phyloP scores from a whole-genome alignment of 64 coral and sea anemone genomes.

The Stichodactyla mertensii region DNA sequence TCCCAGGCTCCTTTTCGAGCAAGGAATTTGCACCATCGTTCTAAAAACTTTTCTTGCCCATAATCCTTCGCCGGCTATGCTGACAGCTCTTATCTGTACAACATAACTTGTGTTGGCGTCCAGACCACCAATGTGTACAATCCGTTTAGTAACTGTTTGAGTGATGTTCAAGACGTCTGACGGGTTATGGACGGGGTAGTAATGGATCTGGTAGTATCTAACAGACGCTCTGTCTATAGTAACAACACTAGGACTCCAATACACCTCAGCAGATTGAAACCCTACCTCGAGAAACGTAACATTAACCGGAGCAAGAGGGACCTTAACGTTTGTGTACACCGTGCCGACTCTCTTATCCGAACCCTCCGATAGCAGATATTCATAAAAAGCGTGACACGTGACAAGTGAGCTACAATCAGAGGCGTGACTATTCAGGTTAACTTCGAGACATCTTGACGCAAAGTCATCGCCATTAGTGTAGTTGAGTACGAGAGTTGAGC shows the following conservation, averaged over 20 bases:
- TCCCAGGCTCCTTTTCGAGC: background rate
- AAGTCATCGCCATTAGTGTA: background rate
- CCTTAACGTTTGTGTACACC: background rate
- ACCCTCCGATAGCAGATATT: background rate
- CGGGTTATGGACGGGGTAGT: background rate
- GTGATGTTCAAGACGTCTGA: background rate
- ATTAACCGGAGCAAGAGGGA: background rate
- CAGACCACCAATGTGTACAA: background rate
- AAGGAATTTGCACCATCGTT: background rate
- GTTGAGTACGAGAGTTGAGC: background rate
- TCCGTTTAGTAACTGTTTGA: background rate
- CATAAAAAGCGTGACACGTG: slow-evolving; percentile 1
- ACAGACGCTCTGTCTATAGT: background rate
- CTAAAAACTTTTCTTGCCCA: background rate
- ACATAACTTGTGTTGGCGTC: background rate
- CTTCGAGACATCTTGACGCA: background rate
- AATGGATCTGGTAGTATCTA: background rate
- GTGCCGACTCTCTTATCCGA: background rate
- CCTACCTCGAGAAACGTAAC: background rate
- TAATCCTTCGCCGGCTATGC: background rate
- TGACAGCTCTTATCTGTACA: slow-evolving; percentile 3
- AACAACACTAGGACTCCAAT: background rate
- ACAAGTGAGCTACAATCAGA: background rate
- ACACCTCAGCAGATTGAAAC: background rate
- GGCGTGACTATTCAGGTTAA: background rate